Conservation (phyloP, 2,113 vertebrate genomes). For the Fulmarus glacialis region DNA sequence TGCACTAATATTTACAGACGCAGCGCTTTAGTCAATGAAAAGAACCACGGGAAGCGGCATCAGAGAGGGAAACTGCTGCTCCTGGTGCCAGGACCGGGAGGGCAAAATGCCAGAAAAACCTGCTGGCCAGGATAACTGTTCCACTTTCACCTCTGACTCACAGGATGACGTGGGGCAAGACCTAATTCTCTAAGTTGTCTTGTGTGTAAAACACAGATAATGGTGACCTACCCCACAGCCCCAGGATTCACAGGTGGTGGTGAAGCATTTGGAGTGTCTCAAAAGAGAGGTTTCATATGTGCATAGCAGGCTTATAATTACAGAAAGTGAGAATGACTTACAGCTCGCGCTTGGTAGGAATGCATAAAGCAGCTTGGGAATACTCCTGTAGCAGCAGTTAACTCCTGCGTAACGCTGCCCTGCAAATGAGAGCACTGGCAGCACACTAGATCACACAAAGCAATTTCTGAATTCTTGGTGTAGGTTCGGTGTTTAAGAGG, state of each 20-base stretch:
- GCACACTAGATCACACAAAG: rapidly evolving
- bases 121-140: neutral
- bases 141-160: neutral
- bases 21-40: neutral
- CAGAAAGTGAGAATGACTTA: neutral
- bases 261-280: neutral
- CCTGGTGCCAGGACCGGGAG: neutral
- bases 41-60: neutral
- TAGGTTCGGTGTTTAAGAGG: neutral
- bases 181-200: neutral
- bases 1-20: neutral
- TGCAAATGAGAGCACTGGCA: neutral
- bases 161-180: neutral
- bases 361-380: neutral
- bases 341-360: neutral
- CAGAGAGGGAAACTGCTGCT: neutral
- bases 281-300: neutral
- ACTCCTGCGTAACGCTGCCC: neutral
- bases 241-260: neutral
- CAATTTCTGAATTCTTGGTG: neutral
- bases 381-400: neutral
- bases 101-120: neutral
- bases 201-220: neutral
- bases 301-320: neutral
- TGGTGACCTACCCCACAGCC: neutral